Base-by-base conservation (phyloP, 2,888 invertebrate genomes). In the Pilophorus perplexus region DNA sequence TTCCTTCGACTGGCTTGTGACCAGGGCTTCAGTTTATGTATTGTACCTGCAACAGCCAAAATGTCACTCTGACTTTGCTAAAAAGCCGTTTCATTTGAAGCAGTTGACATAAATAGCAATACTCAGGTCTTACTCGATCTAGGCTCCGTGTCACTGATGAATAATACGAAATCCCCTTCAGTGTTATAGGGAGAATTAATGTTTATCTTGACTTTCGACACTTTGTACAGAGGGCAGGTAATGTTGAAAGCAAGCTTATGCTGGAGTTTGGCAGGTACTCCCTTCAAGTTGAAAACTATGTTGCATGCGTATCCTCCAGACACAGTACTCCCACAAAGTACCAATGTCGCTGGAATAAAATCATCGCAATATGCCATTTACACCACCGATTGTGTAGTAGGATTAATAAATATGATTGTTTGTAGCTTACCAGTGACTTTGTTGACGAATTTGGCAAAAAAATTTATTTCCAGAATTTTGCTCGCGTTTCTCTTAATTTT, bases 221-320 rank as follows among this genome's bases (percentile, higher is more conserved):
- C 67, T 44, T 72, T 67, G 54, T 75, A 75, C 1, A 76, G 55
- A 44, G 73, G 74, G 38, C 73, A 72, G 3, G 64, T 62, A 33
- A 77, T 69, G 14, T 71, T 68, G 42, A 74, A 73, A 12, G 72
- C 69, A n/a, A 69, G 67, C 1, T 71, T 69, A 42, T 73, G 70
- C 28, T 62, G 71, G 10, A 76, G 69, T 25, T 71, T 69, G 18
- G 71, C 72, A 0, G 75, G 71, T 25, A 67, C 67, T 5, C 76
- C 76, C 50, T 74, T 72, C 23, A 77, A 69, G 6, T 73, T 3
- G 59, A 75, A 75, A 10, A 71, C 71, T n/a, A 74, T 72, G 68
- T 75, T 75, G 14, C 66, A 71, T 1, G 72, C 74, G 60, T 74
- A 75, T 48, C 73, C 40, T 1, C 75, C 73, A 3, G 72, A 67